Conservation (phyloP, 1,140 invertebrate species). For the Maconellicoccus hirsutus region DNA sequence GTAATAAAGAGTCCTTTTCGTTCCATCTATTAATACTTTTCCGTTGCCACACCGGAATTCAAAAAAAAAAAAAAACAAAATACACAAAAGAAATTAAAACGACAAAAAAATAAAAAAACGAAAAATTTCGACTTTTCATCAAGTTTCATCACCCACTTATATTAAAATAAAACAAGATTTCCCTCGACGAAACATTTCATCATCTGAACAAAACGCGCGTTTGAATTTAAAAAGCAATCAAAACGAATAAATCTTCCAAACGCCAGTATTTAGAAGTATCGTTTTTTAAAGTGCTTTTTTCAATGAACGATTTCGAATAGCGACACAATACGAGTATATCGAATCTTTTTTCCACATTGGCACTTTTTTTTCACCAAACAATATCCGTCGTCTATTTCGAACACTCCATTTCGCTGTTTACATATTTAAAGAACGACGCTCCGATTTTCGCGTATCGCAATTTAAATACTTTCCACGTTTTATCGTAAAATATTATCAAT, state of each 20-base stretch:
- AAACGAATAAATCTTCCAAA: background rate
- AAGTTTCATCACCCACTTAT: no score
- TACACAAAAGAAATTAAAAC: no score
- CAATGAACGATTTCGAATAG: background rate
- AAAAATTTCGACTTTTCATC: no score
- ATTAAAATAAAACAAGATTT: no score
- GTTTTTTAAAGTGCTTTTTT: conserved; percentile 5
- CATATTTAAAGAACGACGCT: background rate
- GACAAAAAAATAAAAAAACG: no score
- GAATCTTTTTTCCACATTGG: conserved; percentile 8
- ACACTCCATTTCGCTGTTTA: conserved; percentile 3
- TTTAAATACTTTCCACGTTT: background rate
- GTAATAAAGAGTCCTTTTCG: no score
- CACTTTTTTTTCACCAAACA: conserved; percentile 1
- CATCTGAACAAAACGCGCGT: no score
- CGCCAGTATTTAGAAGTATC: conserved; percentile 8
- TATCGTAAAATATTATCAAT: conserved; percentile 4
- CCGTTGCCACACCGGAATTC: no score
- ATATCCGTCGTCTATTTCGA: background rate
- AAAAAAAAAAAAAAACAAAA: no score
- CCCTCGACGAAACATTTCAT: no score
- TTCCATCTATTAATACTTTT: no score
- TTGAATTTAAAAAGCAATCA: background rate
- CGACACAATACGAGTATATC: conserved; percentile 1
- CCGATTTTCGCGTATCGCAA: background rate